Base-by-base conservation (phyloP, 2,113 vertebrate species). In the Nerophis lumbriciformis region DNA sequence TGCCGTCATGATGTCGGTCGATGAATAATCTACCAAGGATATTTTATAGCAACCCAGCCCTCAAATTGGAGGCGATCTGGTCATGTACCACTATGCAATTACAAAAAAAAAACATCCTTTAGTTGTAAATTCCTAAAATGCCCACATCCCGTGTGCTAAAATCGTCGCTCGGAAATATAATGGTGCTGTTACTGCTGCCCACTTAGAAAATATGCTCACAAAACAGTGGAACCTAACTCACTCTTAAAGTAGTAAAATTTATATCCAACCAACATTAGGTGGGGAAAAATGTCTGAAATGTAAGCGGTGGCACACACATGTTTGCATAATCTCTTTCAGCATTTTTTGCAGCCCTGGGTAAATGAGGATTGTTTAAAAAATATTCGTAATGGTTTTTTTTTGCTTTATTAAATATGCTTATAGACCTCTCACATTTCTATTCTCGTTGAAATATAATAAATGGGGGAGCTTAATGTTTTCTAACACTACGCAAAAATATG, bases 1-100 rank as follows among this genome's bases (percentile, higher is more conserved):
- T 8, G 10, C 39, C 8, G 7, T 45, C 42, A 45, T 19, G 36
- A 10, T 15, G 36, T 56, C 7, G 38, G n/a, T 19, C n/a, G 6
- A 11, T 7, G 44, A 56, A 42, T 11, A 3, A 56, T 19, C 37
- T 16, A 45, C 10, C 11, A 21, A 6, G 12, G 19, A 39, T 21
- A 19, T 21, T 16, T 19, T 44, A 21, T 21, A 6, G 5, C n/a
- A 2, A 45, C 42, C 42, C 42, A 45, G 16, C 11, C 12, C n/a
- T 56, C 42, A 11, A 45, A 45, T 16, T 56, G 28, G 15, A 55
- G 38, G 55, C 16, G n/a, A n/a, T 56, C n/a, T 56, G 55, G 19
- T 44, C 38, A 45, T 11, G 42, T 42, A 44, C 10, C 5, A 44
- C 55, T 57, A 19, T 13, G 38, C 55, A 21, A 44, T 44, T 44